Evolutionary conservation across 2,797 vertebrate genomes (phyloP), one percentile per base, ranked within the genome.

Genomic region (Propithecus deckenii): DNA sequence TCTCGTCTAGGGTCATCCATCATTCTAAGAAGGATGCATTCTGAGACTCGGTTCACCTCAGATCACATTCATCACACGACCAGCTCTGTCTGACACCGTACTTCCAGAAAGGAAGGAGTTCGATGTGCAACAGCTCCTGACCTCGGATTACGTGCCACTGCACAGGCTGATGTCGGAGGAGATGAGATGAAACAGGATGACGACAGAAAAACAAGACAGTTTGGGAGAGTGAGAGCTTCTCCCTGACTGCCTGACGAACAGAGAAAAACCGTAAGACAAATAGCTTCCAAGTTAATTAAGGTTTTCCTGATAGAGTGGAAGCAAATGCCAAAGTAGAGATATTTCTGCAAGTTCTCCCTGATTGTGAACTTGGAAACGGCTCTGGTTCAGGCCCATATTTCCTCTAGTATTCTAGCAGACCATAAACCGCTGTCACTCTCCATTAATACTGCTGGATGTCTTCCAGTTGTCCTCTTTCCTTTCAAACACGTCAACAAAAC

Each of bases 401-500:
- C 75, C 94, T 84, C 23, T 92, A 91, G 25, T 78, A 28, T 93
- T 17, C 94, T 79, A 88, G 67, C 32, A 91, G 95, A 94, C 32
- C 57, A 78, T 72, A 84, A 91, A 84, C 59, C 32, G 92, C 57
- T 78, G 90, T 79, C 95, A 86, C 59, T 95, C 91, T 97, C 83
- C 52, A 46, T 76, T 72, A 91, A 61, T 57, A 87, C 89, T 17
- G 38, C 22, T 35, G 22, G 22, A 10, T 32, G 50, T 38, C 35
- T 92, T 93, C 94, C 88, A 61, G 69, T 52, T 78, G 78, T 91
- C 71, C 85, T 90, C 75, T 67, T 93, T 92, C 85, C 86, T 83
- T 69, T 95, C 57, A 96, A 91, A 96, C 88, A 95, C 50, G 80
- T 71, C 50, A 88, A 55, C 6, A 80, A 57, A 96, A 97, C 89